A percentile compares a stretch with the other conserved stretches of the same genome.
These are phyloP conservation scores for Mylabris sibirica DNA, from an alignment of 2,888 invertebrate species.

Conservation along the genomic window DNA sequence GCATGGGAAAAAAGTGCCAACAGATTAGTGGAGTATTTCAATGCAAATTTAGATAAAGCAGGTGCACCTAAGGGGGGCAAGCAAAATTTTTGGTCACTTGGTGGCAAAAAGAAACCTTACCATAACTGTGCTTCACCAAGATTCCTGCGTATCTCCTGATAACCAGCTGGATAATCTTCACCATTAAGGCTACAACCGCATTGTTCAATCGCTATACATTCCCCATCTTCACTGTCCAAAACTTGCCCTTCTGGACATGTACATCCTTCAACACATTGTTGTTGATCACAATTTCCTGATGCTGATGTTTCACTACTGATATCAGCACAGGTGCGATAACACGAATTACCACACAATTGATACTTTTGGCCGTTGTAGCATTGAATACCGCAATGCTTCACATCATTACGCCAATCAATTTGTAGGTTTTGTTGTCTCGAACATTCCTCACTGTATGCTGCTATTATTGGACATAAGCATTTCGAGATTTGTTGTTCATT, in stretches of 20 bases:
- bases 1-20: not conserved
- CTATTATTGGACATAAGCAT: slow-evolving; percentile 84
- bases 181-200: slow-evolving; percentile 50
- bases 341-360: slow-evolving; percentile 85
- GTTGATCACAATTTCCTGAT: slow-evolving; percentile 44
- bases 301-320: slow-evolving; percentile 47
- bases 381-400: slow-evolving; percentile 75
- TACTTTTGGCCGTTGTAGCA: slow-evolving; percentile 83
- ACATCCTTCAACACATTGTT: slow-evolving; percentile 86
- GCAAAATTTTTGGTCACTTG: slow-evolving; percentile 21
- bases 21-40: too few species aligned
- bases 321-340: slow-evolving; percentile 78
- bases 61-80: too few species aligned
- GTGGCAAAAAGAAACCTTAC: slow-evolving; percentile 57
- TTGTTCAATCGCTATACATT: slow-evolving; percentile 77
- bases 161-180: slow-evolving; percentile 64
- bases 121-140: slow-evolving; percentile 74
- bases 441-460: slow-evolving; percentile 84
- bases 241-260: slow-evolving; percentile 84
- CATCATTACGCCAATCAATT: slow-evolving; percentile 79
- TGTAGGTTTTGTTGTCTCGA: slow-evolving; percentile 70
- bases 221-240: slow-evolving; percentile 70
- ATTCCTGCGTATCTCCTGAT: slow-evolving; percentile 78
- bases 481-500: slow-evolving; percentile 60
- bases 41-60: too few species aligned